Conservation (phyloP, 92 coral and sea anemone species). For the Scolanthus callimorphus region DNA sequence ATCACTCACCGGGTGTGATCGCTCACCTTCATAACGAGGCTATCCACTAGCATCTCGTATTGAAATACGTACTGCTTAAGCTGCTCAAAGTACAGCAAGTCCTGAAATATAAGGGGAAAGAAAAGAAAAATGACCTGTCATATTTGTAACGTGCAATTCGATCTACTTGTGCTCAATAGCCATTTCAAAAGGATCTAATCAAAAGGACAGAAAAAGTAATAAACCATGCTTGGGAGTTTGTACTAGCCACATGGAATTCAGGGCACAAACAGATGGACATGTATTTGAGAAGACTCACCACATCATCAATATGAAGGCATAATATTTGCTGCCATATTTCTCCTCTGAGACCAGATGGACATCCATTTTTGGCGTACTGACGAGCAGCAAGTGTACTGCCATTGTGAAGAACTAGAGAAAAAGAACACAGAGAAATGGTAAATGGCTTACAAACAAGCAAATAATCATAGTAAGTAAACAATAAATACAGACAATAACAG, state of each 20-base stretch:
- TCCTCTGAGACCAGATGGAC: conserved; percentile 88
- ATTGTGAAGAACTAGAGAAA: conserved; percentile 64
- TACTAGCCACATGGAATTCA: no score
- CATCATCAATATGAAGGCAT: conserved; percentile 69
- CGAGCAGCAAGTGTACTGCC: conserved; percentile 82
- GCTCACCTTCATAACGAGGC: conserved; percentile 87
- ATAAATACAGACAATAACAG: no score
- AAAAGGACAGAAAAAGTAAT: no score
- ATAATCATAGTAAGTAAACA: no score
- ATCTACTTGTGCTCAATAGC: no score
- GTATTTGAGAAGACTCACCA: conserved; percentile 65
- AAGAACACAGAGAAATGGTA: neutral
- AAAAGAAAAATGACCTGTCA: no score
- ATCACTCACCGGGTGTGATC: no score
- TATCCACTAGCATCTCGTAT: conserved; percentile 93
- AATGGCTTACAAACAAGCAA: no score
- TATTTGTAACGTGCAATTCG: no score
- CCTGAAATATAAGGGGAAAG: conserved; percentile 33
- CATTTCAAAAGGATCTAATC: no score
- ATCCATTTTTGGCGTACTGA: conserved; percentile 93
- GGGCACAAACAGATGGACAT: no score
- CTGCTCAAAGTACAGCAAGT: conserved; percentile 89
- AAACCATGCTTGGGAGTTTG: no score
- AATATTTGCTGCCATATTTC: conserved; percentile 86
- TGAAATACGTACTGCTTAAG: conserved; percentile 83